A percentile compares a stretch with the other conserved stretches of the same genome.
Conservation (phyloP, 2,888 invertebrate species). For the Tupiocoris notatus region DNA sequence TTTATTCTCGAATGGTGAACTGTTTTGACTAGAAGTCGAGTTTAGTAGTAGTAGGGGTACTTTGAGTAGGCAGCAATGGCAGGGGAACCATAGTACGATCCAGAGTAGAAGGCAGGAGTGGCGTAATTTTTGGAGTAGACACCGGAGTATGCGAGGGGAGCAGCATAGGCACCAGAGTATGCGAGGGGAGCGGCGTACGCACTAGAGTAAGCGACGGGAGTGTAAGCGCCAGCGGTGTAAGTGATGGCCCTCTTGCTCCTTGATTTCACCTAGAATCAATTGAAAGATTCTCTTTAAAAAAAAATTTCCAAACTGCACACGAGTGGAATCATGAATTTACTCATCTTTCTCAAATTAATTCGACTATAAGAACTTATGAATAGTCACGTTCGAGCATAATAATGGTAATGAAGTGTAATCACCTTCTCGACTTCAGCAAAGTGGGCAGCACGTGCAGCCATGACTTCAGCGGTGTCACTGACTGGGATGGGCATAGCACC, state of each 20-base stretch:
- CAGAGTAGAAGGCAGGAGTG: constrained; percentile 36
- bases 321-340: too few species aligned
- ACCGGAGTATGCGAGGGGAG: constrained; percentile 39
- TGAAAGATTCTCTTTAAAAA: too few species aligned
- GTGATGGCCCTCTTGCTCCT: constrained; percentile 37
- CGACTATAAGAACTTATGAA: too few species aligned
- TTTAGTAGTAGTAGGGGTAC: constrained; percentile 23
- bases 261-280: constrained; percentile 31
- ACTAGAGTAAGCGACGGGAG: constrained; percentile 44
- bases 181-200: constrained; percentile 38
- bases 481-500: constrained; percentile 47
- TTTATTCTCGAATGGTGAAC: constrained; percentile 11
- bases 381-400: too few species aligned
- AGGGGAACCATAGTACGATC: constrained; percentile 44
- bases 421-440: constrained; percentile 42
- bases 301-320: too few species aligned
- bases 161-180: constrained; percentile 36
- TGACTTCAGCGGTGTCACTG: constrained; percentile 35
- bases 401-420: too few species aligned
- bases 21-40: constrained; percentile 21
- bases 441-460: constrained; percentile 44
- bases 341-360: too few species aligned
- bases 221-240: constrained; percentile 47
- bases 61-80: constrained; percentile 26
- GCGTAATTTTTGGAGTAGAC: constrained; percentile 28